phyloP scores from a whole-genome alignment of 2,888 invertebrate genomes.

The Microctonus brassicae region DNA sequence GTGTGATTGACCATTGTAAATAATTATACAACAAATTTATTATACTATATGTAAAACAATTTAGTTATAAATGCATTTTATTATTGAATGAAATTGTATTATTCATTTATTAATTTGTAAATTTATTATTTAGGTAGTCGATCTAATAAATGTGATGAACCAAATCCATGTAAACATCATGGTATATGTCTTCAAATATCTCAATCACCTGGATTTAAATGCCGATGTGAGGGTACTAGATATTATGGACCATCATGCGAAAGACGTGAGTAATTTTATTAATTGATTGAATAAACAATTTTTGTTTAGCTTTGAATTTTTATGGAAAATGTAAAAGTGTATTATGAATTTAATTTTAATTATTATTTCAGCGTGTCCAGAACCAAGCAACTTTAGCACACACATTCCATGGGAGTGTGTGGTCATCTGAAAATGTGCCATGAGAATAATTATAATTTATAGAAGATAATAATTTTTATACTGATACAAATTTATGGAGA shows the following conservation, averaged over 20 bases:
- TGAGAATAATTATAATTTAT: neutral
- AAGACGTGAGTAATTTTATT: slow-evolving; percentile 71
- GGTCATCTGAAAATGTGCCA: neutral
- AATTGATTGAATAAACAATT: neutral
- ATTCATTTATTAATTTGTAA: slow-evolving; percentile 23
- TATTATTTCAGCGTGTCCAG: neutral
- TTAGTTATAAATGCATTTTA: neutral
- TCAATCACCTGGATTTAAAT: slow-evolving; percentile 77
- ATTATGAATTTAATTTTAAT: neutral
- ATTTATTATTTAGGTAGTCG: slow-evolving; percentile 64
- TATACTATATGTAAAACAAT: neutral
- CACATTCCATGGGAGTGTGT: neutral
- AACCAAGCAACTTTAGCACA: neutral
- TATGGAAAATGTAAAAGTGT: neutral
- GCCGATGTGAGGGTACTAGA: slow-evolving; percentile 82
- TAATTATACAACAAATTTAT: neutral
- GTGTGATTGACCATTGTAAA: neutral
- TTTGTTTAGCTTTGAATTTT: neutral
- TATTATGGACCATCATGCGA: slow-evolving; percentile 80
- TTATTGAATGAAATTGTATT: slow-evolving; percentile 2
- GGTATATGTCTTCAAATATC: slow-evolving; percentile 78
- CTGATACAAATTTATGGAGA: too few relatives aligned
- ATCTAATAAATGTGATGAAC: slow-evolving; percentile 76
- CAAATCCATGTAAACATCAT: slow-evolving; percentile 76
- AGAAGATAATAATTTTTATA: neutral